Evolutionary conservation across 1,140 invertebrate genomes (phyloP).

Genomic region (Myzus persicae): DNA sequence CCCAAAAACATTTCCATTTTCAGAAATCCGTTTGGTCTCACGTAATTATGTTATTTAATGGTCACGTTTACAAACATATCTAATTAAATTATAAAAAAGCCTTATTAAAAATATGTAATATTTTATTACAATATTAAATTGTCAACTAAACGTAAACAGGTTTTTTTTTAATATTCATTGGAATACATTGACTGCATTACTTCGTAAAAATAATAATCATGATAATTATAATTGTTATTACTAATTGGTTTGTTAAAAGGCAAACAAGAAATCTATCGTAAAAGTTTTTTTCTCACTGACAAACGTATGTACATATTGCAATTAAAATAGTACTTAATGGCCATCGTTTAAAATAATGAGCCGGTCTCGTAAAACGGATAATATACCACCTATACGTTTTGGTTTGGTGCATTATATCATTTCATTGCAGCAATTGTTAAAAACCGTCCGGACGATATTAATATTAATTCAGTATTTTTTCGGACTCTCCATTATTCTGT

Average conservation of each 20-base stretch:
- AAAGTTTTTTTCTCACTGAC: background rate
- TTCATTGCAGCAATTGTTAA: background rate
- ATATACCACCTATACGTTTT: background rate
- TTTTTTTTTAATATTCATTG: conserved; percentile 9
- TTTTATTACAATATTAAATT: background rate
- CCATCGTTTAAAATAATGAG: conserved; percentile 29
- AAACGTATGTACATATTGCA: background rate
- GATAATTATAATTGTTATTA: conserved; percentile 12
- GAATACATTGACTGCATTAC: background rate
- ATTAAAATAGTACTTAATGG: background rate
- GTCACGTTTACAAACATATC: background rate
- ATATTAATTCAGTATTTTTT: background rate
- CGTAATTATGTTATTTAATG: background rate
- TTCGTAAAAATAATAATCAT: conserved; percentile 5
- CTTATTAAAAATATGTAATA: background rate
- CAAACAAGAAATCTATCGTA: conserved; percentile 27
- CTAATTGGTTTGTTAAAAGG: conserved; percentile 19
- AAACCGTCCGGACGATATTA: background rate
- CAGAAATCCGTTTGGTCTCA: background rate
- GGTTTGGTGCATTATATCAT: background rate
- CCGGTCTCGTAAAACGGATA: background rate
- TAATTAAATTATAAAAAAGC: conserved; percentile 5
- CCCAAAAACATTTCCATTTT: background rate
- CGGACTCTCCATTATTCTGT: background rate
- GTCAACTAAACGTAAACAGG: background rate